Percentiles rank a stretch among this genome's conserved stretches.
Conservation (phyloP, 2,113 vertebrate species). For the Tupaia tana region DNA sequence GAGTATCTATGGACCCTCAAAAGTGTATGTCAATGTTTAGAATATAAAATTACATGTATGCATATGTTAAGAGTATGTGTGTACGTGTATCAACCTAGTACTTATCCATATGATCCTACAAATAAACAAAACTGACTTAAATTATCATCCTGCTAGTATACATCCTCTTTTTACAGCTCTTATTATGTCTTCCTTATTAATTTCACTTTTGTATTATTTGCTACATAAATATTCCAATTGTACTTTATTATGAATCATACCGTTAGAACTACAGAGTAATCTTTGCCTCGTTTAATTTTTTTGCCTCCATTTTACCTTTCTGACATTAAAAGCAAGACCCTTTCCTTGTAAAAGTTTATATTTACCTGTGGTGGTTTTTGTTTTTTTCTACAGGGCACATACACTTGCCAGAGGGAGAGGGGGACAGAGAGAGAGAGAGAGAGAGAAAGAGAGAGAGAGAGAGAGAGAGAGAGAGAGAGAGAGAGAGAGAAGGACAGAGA, state of each 20-base stretch:
- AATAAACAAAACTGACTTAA: background rate
- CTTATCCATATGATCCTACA: background rate
- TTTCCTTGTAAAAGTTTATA: background rate
- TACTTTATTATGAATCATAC: background rate
- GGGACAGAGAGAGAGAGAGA: too few species aligned
- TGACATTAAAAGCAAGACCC: background rate
- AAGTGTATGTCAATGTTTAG: background rate
- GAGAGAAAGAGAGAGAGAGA: too few species aligned
- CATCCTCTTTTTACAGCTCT: background rate
- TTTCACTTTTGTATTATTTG: background rate
- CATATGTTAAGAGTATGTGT: background rate
- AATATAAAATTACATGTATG: background rate
- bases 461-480: too few species aligned
- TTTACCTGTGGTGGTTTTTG: too few species aligned
- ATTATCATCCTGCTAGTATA: background rate
- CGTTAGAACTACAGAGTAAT: background rate
- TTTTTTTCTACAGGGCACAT: too few species aligned
- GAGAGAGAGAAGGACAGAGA: too few species aligned
- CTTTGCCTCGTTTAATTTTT: slow-evolving; percentile 3
- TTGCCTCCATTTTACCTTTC: background rate
- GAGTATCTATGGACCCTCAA: background rate
- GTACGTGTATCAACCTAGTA: background rate
- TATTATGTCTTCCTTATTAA: background rate
- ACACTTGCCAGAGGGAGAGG: too few species aligned
- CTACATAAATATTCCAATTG: background rate